Percentiles rank a stretch among this genome's conserved stretches.
These are phyloP conservation scores for Drosophila hydei DNA, from an alignment of 1,140 invertebrate species.

Conservation along the genomic window DNA sequence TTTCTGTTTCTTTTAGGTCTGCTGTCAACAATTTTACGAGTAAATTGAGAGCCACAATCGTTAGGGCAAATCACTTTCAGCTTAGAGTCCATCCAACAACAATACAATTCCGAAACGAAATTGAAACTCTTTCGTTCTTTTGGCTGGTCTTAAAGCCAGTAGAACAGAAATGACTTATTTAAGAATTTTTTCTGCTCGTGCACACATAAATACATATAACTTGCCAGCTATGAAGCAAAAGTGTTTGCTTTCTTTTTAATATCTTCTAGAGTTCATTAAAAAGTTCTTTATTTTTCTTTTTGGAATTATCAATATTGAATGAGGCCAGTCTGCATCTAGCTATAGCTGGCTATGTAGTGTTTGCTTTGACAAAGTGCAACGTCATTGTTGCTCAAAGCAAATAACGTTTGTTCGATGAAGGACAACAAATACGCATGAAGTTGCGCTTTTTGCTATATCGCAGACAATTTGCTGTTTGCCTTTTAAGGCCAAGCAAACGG, in stretches of 20 bases:
- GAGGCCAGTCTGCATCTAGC: not conserved
- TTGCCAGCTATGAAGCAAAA: not conserved
- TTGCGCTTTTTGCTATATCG: slow-evolving; percentile 64
- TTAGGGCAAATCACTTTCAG: slow-evolving; percentile 70
- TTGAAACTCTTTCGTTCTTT: slow-evolving; percentile 31
- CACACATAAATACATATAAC: slow-evolving; percentile 1
- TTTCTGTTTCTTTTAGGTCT: slow-evolving; percentile 27
- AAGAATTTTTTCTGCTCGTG: too few species aligned
- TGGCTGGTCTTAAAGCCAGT: not conserved
- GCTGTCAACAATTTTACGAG: slow-evolving; percentile 73
- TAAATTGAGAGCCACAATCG: slow-evolving; percentile 71
- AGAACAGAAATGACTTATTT: not conserved
- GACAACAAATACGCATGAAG: slow-evolving; percentile 69
- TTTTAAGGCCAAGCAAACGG: slow-evolving; percentile 50
- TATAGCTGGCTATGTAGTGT: not conserved
- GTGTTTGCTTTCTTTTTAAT: slow-evolving; percentile 17
- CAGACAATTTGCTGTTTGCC: slow-evolving; percentile 53
- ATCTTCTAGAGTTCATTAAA: slow-evolving; percentile 24
- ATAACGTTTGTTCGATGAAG: slow-evolving; percentile 20
- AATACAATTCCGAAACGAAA: slow-evolving; percentile 15
- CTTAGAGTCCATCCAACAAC: slow-evolving; percentile 44
- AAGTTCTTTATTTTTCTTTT: not conserved
- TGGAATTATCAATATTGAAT: slow-evolving; percentile 45
- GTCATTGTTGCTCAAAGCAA: slow-evolving; percentile 57
- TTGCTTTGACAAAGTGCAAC: slow-evolving; percentile 53